Evolutionary conservation across 2,113 vertebrate genomes (phyloP), one percentile per base, ranked within the genome.

Genomic region (Clinocottus analis): DNA sequence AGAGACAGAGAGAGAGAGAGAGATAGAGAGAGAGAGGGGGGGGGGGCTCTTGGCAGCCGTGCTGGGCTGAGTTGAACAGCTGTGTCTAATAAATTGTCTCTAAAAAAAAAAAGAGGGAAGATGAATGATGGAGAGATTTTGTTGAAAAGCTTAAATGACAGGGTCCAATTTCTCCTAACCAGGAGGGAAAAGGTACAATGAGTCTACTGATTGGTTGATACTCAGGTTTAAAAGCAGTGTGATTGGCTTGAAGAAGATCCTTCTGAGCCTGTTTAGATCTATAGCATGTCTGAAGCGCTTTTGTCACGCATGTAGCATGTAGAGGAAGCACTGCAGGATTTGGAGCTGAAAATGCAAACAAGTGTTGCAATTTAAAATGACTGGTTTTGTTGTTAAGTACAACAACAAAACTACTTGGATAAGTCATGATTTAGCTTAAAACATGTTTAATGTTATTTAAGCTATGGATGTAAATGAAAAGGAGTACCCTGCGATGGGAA

Each of bases 111-210:
- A 90, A 75, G 71, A 17, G 86, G 76, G 82, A 55, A 71, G 39
- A 72, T 84, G 83, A 84, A 88, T 84, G 85, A 87, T 85, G 83
- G 84, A 86, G 83, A 91, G 86, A 91, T 89, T 93, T 90, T 75
- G 87, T 90, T 93, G 85, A 92, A 93, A 91, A 91, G 89, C 90
- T 76, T 85, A 91, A 94, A 94, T 88, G 89, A 91, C 66, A 85
- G 80, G 86, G 68, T 69, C 74, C 83, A 90, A 90, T 93, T 87
- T 93, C 82, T 84, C 67, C 81, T 85, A 88, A 91, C 84, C 80
- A 77, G 84, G 82, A 86, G 81, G 84, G 85, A 83, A 82, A 87
- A 89, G 80, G 87, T 90, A 84, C 89, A 90, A 94, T 93, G 86
- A 91, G 83, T 81, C 65, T 37, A 63, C 85, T 91, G 91, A 91